Conservation (phyloP, 2,113 vertebrate species). For the Sapayoa aenigma region DNA sequence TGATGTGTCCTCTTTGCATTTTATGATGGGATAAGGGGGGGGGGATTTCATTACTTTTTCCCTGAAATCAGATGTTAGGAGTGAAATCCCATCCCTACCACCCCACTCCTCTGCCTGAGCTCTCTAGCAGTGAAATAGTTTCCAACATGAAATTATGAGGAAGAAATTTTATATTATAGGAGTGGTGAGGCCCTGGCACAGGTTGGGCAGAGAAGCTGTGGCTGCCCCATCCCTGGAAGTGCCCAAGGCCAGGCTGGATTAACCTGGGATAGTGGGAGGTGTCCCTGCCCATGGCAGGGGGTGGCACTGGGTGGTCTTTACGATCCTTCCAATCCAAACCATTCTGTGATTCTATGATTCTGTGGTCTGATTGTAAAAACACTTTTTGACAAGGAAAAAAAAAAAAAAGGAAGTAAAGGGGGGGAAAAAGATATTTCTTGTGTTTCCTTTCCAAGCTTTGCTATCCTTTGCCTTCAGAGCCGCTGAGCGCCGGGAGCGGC, state of each 20-base stretch:
- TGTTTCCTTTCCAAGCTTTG: background rate
- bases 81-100: background rate
- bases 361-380: background rate
- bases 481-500: background rate
- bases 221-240: background rate
- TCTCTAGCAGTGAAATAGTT: background rate
- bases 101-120: background rate
- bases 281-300: rapidly evolving
- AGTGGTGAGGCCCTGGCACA: rapidly evolving
- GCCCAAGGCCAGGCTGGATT: background rate
- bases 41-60: background rate
- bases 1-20: background rate
- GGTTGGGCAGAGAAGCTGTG: background rate
- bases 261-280: rapidly evolving
- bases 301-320: rapidly evolving
- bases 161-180: rapidly evolving
- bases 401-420: too few species aligned
- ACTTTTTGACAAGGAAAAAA: background rate
- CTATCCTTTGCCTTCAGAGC: background rate
- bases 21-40: background rate
- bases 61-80: background rate
- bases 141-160: background rate
- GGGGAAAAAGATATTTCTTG: background rate
- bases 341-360: background rate
- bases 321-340: background rate